Percentiles rank a stretch among this genome's conserved stretches.
phyloP scores from a whole-genome alignment of 2,797 vertebrate species.

The Arctocebus calabarensis region DNA sequence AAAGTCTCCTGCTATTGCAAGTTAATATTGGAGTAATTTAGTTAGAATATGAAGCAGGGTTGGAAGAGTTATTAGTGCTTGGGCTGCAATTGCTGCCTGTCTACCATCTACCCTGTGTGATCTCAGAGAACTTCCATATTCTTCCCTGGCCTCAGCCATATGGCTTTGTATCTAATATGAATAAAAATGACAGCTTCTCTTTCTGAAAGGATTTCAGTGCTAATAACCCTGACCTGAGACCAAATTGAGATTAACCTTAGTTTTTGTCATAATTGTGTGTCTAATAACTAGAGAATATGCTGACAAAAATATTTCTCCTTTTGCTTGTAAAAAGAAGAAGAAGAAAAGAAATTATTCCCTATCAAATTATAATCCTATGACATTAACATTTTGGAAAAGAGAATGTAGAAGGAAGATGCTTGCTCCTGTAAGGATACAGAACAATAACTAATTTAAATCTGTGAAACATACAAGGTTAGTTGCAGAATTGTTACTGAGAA shows the following conservation, averaged over 20 bases:
- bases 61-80: not conserved
- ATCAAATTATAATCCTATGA: not conserved
- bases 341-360: not conserved
- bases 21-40: not conserved
- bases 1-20: not conserved
- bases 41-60: not conserved
- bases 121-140: not conserved
- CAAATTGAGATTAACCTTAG: not conserved
- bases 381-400: slow-evolving; percentile 5
- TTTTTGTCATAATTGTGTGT: not conserved
- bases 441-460: not conserved
- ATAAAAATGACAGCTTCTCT: not conserved
- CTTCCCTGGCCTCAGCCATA: not conserved
- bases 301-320: not conserved
- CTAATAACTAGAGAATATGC: not conserved
- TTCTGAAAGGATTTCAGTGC: not conserved
- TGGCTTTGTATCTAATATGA: not conserved
- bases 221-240: not conserved
- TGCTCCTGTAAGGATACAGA: not conserved
- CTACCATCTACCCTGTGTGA: not conserved
- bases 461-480: not conserved
- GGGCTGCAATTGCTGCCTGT: not conserved
- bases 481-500: not conserved
- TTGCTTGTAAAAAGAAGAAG: not conserved
- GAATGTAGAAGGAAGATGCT: not conserved